These are phyloP conservation scores for Paramisgurnus dabryanus DNA, from an alignment of 2,113 vertebrate genomes.

Conservation along the genomic window DNA sequence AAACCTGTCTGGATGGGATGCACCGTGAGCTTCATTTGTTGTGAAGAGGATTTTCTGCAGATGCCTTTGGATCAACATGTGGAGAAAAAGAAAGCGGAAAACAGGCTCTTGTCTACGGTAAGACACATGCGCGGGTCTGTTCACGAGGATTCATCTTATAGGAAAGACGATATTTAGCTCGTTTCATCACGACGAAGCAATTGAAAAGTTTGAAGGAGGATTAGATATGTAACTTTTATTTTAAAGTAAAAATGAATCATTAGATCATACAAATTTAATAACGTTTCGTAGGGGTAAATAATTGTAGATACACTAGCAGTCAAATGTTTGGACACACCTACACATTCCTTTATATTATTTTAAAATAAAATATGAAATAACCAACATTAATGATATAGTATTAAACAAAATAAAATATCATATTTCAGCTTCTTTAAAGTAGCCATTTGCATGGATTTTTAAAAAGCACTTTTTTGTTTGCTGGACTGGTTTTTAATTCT, in stretches of 20 bases:
- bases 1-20: slow-evolving; percentile 81
- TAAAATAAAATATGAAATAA: not conserved
- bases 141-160: slow-evolving; percentile 28
- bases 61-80: slow-evolving; percentile 75
- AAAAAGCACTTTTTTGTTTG: too few relatives aligned
- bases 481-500: too few relatives aligned
- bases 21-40: slow-evolving; percentile 83
- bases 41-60: slow-evolving; percentile 79
- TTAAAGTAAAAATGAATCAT: not conserved
- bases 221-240: not conserved
- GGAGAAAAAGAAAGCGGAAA: slow-evolving; percentile 71
- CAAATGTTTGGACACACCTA: not conserved
- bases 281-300: not conserved
- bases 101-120: slow-evolving; percentile 63
- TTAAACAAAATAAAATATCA: too few relatives aligned
- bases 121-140: slow-evolving; percentile 11
- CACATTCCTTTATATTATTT: too few relatives aligned
- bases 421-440: not conserved
- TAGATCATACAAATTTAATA: not conserved
- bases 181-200: not conserved
- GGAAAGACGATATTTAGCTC: not conserved
- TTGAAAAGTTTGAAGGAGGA: not conserved
- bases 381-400: too few relatives aligned
- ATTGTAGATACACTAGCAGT: not conserved
- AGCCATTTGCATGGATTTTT: too few relatives aligned